phyloP scores from a whole-genome alignment of 2,797 vertebrate genomes.

The Podargus strigoides region DNA sequence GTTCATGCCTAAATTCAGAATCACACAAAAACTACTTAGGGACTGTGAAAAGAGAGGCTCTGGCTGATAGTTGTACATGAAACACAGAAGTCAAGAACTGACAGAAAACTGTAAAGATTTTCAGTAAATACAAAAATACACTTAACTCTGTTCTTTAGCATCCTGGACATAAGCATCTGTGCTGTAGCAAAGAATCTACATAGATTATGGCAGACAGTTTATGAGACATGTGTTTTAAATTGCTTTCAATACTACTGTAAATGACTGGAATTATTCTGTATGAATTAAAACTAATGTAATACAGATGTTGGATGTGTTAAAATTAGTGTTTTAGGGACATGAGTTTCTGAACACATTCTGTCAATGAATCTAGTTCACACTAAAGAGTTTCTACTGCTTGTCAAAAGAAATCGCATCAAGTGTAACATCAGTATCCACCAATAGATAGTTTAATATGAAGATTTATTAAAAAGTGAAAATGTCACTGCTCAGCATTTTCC shows the following conservation, averaged over 20 bases:
- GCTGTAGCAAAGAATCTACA: not conserved
- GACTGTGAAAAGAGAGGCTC: not conserved
- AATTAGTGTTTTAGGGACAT: not conserved
- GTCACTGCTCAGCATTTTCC: not conserved
- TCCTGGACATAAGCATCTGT: not conserved
- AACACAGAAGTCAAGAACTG: not conserved
- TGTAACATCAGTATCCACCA: not conserved
- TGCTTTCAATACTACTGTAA: constrained; percentile 26
- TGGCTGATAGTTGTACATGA: not conserved
- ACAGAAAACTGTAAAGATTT: not conserved
- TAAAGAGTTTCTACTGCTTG: not conserved
- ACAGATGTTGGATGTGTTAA: constrained; percentile 12
- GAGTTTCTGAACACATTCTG: not conserved
- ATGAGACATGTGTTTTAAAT: constrained; percentile 36
- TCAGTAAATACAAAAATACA: not conserved
- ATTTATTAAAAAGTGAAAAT: not conserved
- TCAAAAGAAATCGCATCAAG: not conserved
- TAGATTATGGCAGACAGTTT: not conserved
- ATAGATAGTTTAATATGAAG: not conserved
- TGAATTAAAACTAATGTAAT: constrained; percentile 16
- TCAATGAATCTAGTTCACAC: not conserved
- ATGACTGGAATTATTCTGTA: constrained; percentile 12
- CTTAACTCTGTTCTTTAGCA: not conserved
- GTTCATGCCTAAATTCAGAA: not conserved
- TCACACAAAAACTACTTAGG: not conserved